Evolutionary conservation across 1,140 invertebrate genomes (phyloP).

Genomic region (Caerostris darwini): DNA sequence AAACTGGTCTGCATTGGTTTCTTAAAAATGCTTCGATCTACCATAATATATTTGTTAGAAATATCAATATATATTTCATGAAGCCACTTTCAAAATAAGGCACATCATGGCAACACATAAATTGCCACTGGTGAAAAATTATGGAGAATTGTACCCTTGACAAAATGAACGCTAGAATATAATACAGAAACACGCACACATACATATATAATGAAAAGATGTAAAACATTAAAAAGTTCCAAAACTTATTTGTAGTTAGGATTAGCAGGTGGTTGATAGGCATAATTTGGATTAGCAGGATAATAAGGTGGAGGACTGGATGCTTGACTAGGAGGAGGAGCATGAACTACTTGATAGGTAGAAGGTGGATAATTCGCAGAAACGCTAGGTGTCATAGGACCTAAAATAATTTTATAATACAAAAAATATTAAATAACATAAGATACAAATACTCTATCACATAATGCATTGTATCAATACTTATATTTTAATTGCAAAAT

Average conservation of each 20-base stretch:
- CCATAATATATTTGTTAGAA: too few relatives aligned
- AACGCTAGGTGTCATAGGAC: neutral
- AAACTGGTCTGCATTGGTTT: too few relatives aligned
- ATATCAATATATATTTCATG: neutral
- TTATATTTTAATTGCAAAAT: too few relatives aligned
- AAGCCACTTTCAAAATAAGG: slow-evolving; percentile 18
- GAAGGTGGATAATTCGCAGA: neutral
- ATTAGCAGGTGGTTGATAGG: slow-evolving; percentile 3
- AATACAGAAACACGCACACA: too few relatives aligned
- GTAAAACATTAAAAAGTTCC: neutral
- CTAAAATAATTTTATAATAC: neutral
- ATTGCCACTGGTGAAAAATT: neutral
- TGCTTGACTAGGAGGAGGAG: slow-evolving; percentile 42
- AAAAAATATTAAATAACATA: too few relatives aligned
- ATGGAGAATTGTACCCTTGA: too few relatives aligned
- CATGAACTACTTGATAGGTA: slow-evolving; percentile 32
- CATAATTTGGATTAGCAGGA: slow-evolving; percentile 7
- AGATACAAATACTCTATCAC: too few relatives aligned
- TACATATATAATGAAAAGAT: too few relatives aligned
- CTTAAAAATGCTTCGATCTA: too few relatives aligned
- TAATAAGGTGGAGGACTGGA: slow-evolving; percentile 18
- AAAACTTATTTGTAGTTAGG: neutral
- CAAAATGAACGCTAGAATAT: too few relatives aligned
- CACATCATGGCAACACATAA: slow-evolving; percentile 21
- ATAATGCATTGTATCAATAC: too few relatives aligned